Conservation (phyloP, 2,797 vertebrate genomes). For the Pempheris klunzingeri region DNA sequence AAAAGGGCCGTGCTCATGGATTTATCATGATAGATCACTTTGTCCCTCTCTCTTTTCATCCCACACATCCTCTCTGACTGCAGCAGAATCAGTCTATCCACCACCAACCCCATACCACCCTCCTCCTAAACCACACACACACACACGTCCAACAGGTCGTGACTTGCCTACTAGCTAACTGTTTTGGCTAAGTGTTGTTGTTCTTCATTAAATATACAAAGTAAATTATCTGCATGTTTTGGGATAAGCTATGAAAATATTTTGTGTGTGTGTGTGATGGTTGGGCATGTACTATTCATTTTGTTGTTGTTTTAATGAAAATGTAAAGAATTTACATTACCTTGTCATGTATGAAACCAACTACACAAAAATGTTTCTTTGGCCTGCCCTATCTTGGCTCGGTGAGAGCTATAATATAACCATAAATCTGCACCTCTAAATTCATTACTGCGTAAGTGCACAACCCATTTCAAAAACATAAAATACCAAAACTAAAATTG, state of each 20-base stretch:
- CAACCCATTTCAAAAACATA: background rate
- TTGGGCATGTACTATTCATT: background rate
- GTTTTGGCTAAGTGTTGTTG: constrained; percentile 13
- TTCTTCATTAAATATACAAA: constrained; percentile 9
- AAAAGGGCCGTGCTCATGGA: background rate
- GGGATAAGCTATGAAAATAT: background rate
- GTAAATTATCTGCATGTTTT: background rate
- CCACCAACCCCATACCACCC: too few species aligned
- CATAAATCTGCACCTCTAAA: background rate
- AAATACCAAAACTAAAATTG: background rate
- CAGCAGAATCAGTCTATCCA: background rate
- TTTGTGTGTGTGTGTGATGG: background rate
- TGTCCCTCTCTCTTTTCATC: background rate
- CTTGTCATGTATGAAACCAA: background rate
- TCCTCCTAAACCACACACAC: constrained; percentile 13
- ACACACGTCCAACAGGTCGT: constrained; percentile 12
- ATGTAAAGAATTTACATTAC: background rate
- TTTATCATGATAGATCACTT: background rate
- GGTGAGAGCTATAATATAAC: background rate
- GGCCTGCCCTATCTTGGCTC: background rate
- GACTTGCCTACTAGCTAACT: constrained; percentile 15
- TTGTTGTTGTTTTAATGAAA: background rate
- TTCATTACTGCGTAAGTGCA: background rate
- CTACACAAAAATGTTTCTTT: background rate
- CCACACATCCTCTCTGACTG: background rate